These are phyloP conservation scores for Gerris lacustris DNA, from an alignment of 2,888 invertebrate genomes.

Conservation along the genomic window DNA sequence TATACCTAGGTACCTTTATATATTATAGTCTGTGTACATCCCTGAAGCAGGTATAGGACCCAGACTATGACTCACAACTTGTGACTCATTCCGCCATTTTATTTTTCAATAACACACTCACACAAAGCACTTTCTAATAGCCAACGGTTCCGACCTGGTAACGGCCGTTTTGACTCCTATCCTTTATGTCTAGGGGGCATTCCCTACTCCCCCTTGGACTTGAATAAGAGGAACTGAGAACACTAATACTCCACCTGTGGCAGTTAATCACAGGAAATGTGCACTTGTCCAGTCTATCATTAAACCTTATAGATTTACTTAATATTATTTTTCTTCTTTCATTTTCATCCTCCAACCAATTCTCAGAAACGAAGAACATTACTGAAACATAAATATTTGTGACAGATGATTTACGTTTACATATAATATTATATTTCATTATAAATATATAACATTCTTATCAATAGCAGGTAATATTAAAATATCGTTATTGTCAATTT, in stretches of 20 bases:
- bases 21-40: not conserved
- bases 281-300: not conserved
- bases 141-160: not conserved
- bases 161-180: not conserved
- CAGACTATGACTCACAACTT: not conserved
- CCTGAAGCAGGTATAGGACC: not conserved
- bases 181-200: not conserved
- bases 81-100: conserved; percentile 5
- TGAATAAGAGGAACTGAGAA: not conserved
- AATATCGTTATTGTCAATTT: no score
- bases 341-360: no score
- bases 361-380: no score
- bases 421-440: no score
- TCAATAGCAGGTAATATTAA: no score
- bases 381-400: no score
- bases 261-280: conserved; percentile 3
- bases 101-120: not conserved
- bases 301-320: not conserved
- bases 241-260: not conserved
- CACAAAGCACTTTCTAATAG: not conserved
- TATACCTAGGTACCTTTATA: not conserved
- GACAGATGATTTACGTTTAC: no score
- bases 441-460: no score
- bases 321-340: no score
- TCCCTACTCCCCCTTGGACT: not conserved